A percentile compares a stretch with the other conserved stretches of the same genome.
Conservation (phyloP, 2,797 vertebrate species). For the Chelidonichthys spinosus region DNA sequence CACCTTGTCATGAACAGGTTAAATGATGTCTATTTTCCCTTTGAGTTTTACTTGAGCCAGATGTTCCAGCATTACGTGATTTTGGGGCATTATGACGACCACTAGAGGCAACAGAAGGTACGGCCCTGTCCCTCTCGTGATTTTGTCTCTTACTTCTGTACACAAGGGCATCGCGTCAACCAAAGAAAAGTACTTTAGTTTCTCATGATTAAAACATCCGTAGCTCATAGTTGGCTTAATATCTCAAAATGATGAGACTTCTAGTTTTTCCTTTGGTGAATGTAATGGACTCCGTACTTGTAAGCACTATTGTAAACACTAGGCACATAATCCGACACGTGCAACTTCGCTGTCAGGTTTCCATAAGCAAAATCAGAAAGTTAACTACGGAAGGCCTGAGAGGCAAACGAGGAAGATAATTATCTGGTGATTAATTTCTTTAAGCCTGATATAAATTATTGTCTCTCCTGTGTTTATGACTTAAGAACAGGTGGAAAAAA, state of each 20-base stretch:
- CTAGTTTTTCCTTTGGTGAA: not conserved
- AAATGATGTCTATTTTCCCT: not conserved
- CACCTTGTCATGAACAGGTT: not conserved
- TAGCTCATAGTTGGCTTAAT: not conserved
- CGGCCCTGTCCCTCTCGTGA: not conserved
- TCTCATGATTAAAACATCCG: not conserved
- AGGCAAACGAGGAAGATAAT: not conserved
- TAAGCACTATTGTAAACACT: not conserved
- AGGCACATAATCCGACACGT: not conserved
- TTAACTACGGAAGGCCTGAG: not conserved
- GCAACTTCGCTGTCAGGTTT: conserved; percentile 1
- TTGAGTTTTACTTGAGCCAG: not conserved
- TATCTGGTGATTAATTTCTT: not conserved
- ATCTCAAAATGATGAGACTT: not conserved
- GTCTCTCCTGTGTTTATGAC: not conserved
- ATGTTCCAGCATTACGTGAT: not conserved
- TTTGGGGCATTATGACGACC: not conserved
- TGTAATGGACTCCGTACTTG: not conserved
- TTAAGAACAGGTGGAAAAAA: not conserved
- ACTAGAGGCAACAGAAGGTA: not conserved
- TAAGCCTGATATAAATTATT: not conserved
- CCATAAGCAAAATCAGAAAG: not conserved
- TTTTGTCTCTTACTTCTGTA: conserved; percentile 2
- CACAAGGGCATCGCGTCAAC: not conserved
- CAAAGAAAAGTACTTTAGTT: not conserved